These are phyloP conservation scores for Forbesichthys papilliferus DNA, from an alignment of 2,113 vertebrate species.

Conservation along the genomic window DNA sequence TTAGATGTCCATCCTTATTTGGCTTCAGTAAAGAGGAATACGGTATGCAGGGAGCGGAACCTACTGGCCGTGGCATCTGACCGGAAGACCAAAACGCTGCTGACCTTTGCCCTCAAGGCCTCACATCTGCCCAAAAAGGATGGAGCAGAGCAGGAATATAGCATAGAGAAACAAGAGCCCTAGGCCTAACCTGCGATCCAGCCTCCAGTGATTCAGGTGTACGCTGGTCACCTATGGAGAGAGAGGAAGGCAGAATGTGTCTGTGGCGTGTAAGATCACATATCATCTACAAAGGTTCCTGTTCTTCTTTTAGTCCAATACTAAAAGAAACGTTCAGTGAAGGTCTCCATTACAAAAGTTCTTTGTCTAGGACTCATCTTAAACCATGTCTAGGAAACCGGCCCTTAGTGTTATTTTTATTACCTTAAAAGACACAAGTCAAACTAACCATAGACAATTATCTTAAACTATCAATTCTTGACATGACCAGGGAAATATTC, in stretches of 20 bases:
- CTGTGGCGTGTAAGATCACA: too few relatives aligned
- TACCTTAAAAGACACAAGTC: too few relatives aligned
- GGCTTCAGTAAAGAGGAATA: constrained; percentile 33
- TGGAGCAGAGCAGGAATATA: constrained; percentile 80
- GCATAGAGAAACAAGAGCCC: constrained; percentile 76
- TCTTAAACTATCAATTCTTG: too few relatives aligned
- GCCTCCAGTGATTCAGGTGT: constrained; percentile 79
- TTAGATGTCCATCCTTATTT: constrained; percentile 6
- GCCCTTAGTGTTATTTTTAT: too few relatives aligned
- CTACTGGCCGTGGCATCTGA: constrained; percentile 16
- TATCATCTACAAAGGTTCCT: too few relatives aligned
- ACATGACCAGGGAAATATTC: not conserved
- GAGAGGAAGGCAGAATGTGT: not conserved
- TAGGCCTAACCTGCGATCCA: constrained; percentile 77
- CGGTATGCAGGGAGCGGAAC: constrained; percentile 6
- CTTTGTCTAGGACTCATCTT: too few relatives aligned
- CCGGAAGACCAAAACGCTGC: constrained; percentile 14
- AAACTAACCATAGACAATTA: too few relatives aligned
- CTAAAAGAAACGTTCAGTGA: too few relatives aligned
- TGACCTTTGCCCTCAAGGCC: constrained; percentile 33
- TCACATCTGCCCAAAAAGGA: constrained; percentile 80
- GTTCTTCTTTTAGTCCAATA: too few relatives aligned
- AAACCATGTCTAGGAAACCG: too few relatives aligned
- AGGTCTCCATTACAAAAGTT: too few relatives aligned
- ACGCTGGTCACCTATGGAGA: constrained; percentile 71